phyloP scores from a whole-genome alignment of 2,888 invertebrate genomes.

The Drosophila subsilvestris region DNA sequence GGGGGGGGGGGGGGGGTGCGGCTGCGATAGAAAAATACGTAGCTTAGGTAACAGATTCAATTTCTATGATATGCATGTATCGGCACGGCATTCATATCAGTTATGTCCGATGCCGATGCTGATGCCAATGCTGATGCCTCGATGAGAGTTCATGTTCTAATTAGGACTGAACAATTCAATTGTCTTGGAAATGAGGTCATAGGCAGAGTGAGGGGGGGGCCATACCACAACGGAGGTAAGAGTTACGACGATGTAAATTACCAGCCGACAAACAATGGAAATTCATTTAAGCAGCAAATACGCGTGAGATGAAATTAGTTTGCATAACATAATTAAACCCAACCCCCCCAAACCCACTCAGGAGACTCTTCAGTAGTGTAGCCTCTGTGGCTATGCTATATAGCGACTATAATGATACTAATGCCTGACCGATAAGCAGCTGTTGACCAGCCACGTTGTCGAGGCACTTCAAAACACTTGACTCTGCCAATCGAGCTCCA shows the following conservation, averaged over 20 bases:
- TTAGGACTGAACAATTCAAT: constrained; percentile 42
- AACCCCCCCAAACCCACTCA: constrained; percentile 1
- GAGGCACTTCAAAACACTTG: constrained; percentile 40
- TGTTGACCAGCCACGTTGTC: constrained; percentile 37
- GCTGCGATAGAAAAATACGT: background rate
- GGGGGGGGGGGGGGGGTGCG: too few relatives aligned
- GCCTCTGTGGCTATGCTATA: background rate
- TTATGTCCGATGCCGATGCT: background rate
- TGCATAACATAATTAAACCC: constrained; percentile 35
- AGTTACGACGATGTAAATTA: constrained; percentile 29
- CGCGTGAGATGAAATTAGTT: constrained; percentile 32
- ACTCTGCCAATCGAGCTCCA: constrained; percentile 36
- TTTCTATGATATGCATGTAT: constrained; percentile 12
- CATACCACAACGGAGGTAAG: background rate
- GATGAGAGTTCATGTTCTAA: constrained; percentile 31
- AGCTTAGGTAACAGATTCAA: constrained; percentile 23
- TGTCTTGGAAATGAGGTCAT: constrained; percentile 22
- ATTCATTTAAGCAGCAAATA: constrained; percentile 44
- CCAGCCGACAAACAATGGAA: constrained; percentile 40
- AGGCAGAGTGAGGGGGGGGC: background rate
- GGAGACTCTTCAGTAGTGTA: background rate
- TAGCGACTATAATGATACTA: constrained; percentile 12
- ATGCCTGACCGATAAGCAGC: constrained; percentile 33
- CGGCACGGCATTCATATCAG: constrained; percentile 16
- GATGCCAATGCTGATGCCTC: background rate